phyloP scores from a whole-genome alignment of 2,797 vertebrate genomes.

The Salarias fasciatus region DNA sequence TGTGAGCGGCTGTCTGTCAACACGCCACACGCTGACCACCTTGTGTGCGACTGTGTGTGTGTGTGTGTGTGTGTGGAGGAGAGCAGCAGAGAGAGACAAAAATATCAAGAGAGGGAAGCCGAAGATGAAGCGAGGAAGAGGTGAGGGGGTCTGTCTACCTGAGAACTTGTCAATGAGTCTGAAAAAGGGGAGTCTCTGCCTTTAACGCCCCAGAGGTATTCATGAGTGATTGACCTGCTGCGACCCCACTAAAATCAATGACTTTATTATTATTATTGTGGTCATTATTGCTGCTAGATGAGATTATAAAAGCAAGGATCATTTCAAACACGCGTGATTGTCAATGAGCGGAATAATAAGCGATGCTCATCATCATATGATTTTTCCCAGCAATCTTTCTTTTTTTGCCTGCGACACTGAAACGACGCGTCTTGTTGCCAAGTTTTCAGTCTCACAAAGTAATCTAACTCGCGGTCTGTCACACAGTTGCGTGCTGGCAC shows the following conservation, averaged over 20 bases:
- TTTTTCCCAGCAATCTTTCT: not conserved
- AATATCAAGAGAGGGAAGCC: conserved; percentile 53
- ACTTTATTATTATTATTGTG: not conserved
- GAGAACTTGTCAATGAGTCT: conserved; percentile 44
- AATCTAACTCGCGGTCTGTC: conserved; percentile 44
- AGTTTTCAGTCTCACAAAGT: conserved; percentile 37
- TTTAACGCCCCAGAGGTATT: conserved; percentile 8
- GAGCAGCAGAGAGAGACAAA: conserved; percentile 63
- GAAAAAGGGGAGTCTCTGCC: conserved; percentile 27
- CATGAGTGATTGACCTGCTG: conserved; percentile 5
- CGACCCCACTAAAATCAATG: not conserved
- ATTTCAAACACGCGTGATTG: not conserved
- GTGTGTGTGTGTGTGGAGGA: conserved; percentile 46
- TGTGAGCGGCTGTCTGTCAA: conserved; percentile 76
- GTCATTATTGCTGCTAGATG: not conserved
- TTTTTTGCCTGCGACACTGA: conserved; percentile 15
- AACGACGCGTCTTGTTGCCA: conserved; percentile 2
- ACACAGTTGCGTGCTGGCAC: conserved; percentile 46
- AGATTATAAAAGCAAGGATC: too few species aligned
- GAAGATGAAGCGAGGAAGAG: conserved; percentile 28
- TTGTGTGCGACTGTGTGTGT: conserved; percentile 28
- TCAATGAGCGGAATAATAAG: conserved; percentile 16
- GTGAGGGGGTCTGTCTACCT: conserved; percentile 50
- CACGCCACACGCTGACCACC: conserved; percentile 66
- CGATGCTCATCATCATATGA: not conserved